A percentile compares a stretch with the other conserved stretches of the same genome.
phyloP scores from a whole-genome alignment of 2,113 vertebrate genomes.

The Lampris megalopsis region DNA sequence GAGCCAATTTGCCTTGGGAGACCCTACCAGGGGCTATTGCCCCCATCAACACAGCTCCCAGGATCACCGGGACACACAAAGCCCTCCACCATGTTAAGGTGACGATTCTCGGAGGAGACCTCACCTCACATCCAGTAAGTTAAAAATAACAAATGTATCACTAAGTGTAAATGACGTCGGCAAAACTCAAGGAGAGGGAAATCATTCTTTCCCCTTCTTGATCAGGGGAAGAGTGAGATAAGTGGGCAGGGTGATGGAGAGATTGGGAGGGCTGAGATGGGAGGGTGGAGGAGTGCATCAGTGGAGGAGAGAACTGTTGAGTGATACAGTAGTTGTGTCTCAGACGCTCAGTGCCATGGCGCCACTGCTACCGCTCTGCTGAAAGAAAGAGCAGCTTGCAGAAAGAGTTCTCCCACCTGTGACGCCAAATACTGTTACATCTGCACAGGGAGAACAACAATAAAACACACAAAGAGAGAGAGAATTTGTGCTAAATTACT shows the following conservation, averaged over 20 bases:
- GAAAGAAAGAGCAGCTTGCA: slow-evolving; percentile 71
- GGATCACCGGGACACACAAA: no score
- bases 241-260: slow-evolving; percentile 6
- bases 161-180: slow-evolving; percentile 39
- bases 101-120: no score
- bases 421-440: slow-evolving; percentile 6
- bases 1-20: no score
- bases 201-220: slow-evolving; percentile 31
- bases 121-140: slow-evolving; percentile 4
- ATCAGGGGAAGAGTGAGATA: slow-evolving; percentile 50
- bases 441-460: background rate
- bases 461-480: background rate
- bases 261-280: slow-evolving; percentile 25
- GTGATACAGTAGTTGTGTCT: slow-evolving; percentile 84
- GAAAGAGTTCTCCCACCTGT: slow-evolving; percentile 79
- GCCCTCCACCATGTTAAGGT: no score
- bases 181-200: slow-evolving; percentile 26
- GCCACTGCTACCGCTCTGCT: slow-evolving; percentile 75
- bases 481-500: background rate
- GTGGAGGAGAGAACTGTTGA: slow-evolving; percentile 69
- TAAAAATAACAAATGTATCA: slow-evolving; percentile 45
- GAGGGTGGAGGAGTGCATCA: slow-evolving; percentile 47
- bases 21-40: no score
- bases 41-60: no score
- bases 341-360: slow-evolving; percentile 67